Evolutionary conservation across 2,797 vertebrate genomes (phyloP), one percentile per base, ranked within the genome.

Genomic region (Chelidonichthys spinosus): DNA sequence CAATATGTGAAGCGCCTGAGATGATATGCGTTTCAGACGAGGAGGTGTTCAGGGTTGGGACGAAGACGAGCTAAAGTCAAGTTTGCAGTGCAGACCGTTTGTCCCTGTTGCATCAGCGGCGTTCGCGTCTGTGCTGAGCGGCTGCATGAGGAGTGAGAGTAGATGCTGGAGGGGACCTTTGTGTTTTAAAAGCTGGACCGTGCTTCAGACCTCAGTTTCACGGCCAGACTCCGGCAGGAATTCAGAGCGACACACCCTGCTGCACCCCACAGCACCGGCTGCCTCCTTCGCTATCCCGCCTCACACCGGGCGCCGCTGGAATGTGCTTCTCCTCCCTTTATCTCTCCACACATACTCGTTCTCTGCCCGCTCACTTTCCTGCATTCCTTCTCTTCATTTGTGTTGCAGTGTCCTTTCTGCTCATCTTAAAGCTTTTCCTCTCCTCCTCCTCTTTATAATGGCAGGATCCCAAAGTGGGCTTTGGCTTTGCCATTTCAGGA

Each of bases 401-500:
- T 35, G 33, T 36, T 1, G 3, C 13, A n/a, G 13, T 75, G 9
- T 74, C 9, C 18, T 49, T 17, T 79, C 13, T 69, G 0, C 55
- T 15, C 0, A 0, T 33, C 33, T 60, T 3, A 18, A 35, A 32
- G 40, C 8, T 17, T 42, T 25, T 15, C 52, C 43, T 50, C 7
- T 37, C 54, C 18, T 7, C 15, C 25, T 15, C 13, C 68, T 17
- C 58, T 9, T 72, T 11, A 14, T 47, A 7, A 47, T 32, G 0
- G 0, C 56, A 99, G 98, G 98, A 99, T 86, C 79, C 96, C 68
- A 97, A 96, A 43, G 59, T 95, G 1, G 98, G 98, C n/a, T 99
- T 99, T 18, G 98, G 98, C 55, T 96, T 99, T 0, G 98, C 97
- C 17, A 83, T 99, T 70, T 98, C 97, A 0, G 97, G 97, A 18